phyloP scores from a whole-genome alignment of 2,888 invertebrate species.

The Matsumyia berberina region DNA sequence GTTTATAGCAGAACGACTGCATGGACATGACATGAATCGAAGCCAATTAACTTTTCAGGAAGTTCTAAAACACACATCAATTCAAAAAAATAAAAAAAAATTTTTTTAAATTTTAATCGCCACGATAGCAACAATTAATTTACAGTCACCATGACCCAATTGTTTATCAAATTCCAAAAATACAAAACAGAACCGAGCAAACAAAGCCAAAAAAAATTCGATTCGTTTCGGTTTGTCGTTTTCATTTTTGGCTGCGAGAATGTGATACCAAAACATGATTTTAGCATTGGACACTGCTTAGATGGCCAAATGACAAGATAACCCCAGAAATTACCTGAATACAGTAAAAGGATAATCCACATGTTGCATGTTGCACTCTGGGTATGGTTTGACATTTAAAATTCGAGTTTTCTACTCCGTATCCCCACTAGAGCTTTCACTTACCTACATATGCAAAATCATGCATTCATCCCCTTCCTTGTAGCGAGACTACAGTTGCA shows the following conservation, averaged over 20 bases:
- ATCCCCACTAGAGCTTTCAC: constrained; percentile 25
- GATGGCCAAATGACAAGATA: too few relatives aligned
- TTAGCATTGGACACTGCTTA: neutral
- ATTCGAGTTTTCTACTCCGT: constrained; percentile 18
- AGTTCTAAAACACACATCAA: too few relatives aligned
- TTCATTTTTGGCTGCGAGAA: neutral
- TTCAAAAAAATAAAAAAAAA: neutral
- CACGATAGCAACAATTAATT: constrained; percentile 29
- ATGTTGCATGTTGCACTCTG: neutral
- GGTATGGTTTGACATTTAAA: constrained; percentile 30
- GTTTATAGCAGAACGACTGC: too few relatives aligned
- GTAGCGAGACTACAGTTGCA: neutral
- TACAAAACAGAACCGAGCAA: neutral
- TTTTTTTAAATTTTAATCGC: neutral
- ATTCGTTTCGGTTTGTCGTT: neutral
- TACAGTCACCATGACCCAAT: constrained; percentile 50
- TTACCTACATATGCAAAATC: neutral
- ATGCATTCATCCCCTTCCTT: constrained; percentile 13
- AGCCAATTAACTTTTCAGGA: too few relatives aligned
- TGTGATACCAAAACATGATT: too few relatives aligned
- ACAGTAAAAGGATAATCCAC: neutral
- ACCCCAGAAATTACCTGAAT: too few relatives aligned
- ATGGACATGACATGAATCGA: too few relatives aligned
- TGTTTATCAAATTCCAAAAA: constrained; percentile 39
- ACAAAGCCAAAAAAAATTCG: neutral